A percentile compares a stretch with the other conserved stretches of the same genome.
These are phyloP conservation scores for Carterocephalus palaemon DNA, from an alignment of 2,888 invertebrate genomes.

Conservation along the genomic window DNA sequence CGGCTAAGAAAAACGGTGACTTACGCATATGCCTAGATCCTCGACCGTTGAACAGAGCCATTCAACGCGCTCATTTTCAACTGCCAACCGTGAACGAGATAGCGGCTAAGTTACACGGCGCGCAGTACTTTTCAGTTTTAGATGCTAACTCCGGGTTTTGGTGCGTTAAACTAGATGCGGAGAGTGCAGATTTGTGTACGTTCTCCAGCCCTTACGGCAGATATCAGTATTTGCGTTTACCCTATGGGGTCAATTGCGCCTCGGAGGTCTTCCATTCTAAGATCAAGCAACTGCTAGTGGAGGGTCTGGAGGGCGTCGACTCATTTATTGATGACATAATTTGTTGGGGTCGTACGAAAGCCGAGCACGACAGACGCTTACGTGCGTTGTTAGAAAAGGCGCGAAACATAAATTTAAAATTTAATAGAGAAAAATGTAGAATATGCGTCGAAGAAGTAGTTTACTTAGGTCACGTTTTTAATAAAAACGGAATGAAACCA, in stretches of 20 bases:
- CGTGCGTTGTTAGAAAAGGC: slow-evolving; percentile 10
- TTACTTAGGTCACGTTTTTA: slow-evolving; percentile 32
- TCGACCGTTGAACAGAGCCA: slow-evolving; percentile 24
- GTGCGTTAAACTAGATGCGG: slow-evolving; percentile 28
- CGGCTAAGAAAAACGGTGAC: slow-evolving; percentile 15
- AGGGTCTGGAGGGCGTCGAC: background rate
- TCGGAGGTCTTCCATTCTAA: background rate
- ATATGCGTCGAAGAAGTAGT: slow-evolving; percentile 25
- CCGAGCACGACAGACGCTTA: slow-evolving; percentile 18
- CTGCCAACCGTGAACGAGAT: slow-evolving; percentile 32
- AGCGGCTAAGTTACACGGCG: slow-evolving; percentile 25
- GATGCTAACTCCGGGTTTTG: slow-evolving; percentile 34
- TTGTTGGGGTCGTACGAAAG: slow-evolving; percentile 10
- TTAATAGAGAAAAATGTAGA: slow-evolving; percentile 20
- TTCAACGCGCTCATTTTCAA: slow-evolving; percentile 26
- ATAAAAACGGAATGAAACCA: slow-evolving; percentile 27
- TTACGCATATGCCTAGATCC: slow-evolving; percentile 24
- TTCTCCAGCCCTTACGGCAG: slow-evolving; percentile 30
- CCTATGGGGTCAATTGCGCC: slow-evolving; percentile 13
- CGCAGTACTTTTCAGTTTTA: slow-evolving; percentile 25
- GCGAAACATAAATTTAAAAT: slow-evolving; percentile 12
- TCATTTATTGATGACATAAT: slow-evolving; percentile 24
- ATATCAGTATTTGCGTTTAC: slow-evolving; percentile 24
- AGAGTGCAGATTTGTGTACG: slow-evolving; percentile 33
- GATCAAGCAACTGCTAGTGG: slow-evolving; percentile 5